These are phyloP conservation scores for Dermochelys coriacea DNA, from an alignment of 2,797 vertebrate species.

Conservation along the genomic window DNA sequence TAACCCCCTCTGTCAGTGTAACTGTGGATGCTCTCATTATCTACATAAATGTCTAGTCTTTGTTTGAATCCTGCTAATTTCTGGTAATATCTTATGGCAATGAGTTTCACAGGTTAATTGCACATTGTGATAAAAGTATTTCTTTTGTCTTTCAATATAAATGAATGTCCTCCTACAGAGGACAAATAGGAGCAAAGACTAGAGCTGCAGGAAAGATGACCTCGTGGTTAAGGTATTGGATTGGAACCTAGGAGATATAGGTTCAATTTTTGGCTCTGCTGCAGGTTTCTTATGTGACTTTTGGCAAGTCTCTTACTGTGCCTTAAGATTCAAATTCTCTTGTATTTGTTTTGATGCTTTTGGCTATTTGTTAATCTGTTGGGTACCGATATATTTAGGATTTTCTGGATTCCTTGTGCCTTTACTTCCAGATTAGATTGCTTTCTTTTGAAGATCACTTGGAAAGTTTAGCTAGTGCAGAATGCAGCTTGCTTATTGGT, in stretches of 20 bases:
- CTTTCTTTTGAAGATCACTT: neutral
- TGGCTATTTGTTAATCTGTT: neutral
- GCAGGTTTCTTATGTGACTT: neutral
- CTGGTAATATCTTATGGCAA: neutral
- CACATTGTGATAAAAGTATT: neutral
- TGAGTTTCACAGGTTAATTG: neutral
- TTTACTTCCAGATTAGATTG: neutral
- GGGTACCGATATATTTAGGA: neutral
- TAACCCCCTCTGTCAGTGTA: neutral
- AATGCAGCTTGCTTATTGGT: neutral
- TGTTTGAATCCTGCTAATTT: neutral
- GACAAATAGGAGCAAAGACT: neutral
- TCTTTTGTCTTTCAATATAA: neutral
- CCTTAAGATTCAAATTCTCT: conserved; percentile 5
- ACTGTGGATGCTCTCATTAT: neutral
- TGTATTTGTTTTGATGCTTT: neutral
- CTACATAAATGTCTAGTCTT: neutral
- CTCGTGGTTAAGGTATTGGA: neutral
- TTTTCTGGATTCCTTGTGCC: neutral
- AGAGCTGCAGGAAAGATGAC: neutral
- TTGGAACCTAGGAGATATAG: neutral
- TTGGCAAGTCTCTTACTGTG: neutral
- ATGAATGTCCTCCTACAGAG: neutral
- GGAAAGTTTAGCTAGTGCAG: neutral
- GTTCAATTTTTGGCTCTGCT: neutral